These are phyloP conservation scores for Python bivittatus DNA, from an alignment of 2,113 vertebrate species.

Conservation along the genomic window DNA sequence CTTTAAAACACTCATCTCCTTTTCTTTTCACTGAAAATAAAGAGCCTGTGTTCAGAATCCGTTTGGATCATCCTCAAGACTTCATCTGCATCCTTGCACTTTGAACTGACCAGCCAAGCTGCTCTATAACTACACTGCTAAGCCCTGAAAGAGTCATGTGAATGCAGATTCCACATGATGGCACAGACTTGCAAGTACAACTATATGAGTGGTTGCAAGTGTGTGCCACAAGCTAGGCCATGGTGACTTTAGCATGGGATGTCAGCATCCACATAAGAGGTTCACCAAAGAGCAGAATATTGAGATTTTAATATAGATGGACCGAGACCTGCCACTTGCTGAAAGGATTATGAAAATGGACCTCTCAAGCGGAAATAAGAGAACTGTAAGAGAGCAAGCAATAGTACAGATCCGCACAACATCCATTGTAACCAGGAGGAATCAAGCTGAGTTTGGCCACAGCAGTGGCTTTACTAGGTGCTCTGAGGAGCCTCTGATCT, in stretches of 20 bases:
- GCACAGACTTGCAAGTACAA: not conserved
- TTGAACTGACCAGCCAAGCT: not conserved
- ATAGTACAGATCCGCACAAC: not conserved
- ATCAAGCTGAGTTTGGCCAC: not conserved
- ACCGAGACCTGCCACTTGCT: not conserved
- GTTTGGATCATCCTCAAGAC: not conserved
- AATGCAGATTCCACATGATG: not conserved
- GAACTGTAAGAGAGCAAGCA: not conserved
- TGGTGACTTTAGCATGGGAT: not conserved
- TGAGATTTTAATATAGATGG: not conserved
- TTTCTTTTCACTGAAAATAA: not conserved
- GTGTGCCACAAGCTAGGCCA: not conserved
- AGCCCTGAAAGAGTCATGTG: not conserved
- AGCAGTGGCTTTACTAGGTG: not conserved
- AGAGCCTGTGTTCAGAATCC: not conserved
- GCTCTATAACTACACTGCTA: not conserved
- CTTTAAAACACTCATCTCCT: not conserved
- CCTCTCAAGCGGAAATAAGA: not conserved
- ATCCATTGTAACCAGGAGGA: not conserved
- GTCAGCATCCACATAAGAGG: not conserved
- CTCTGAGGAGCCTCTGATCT: not conserved
- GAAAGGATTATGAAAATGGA: not conserved
- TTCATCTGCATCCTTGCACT: not conserved
- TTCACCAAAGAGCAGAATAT: not conserved
- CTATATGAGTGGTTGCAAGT: not conserved